Percentiles rank a stretch among this genome's conserved stretches.
These are phyloP conservation scores for Bos javanicus DNA, from an alignment of 2,113 vertebrate species.

Conservation along the genomic window DNA sequence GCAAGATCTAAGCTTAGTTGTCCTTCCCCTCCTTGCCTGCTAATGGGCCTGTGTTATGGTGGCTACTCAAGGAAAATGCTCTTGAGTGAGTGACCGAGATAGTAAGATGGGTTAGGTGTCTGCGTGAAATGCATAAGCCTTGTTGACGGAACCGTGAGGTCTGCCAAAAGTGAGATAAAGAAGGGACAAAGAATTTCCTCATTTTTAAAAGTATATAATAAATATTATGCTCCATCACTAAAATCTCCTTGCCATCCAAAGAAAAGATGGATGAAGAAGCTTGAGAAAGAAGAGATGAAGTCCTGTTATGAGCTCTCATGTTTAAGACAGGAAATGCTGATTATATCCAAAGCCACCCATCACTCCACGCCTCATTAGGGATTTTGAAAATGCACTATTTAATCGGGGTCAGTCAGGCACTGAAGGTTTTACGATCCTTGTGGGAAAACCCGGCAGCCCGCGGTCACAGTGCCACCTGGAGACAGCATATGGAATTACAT, in stretches of 20 bases:
- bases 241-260: neutral
- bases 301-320: neutral
- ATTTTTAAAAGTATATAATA: neutral
- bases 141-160: neutral
- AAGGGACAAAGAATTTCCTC: neutral
- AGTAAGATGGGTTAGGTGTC: neutral
- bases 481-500: neutral
- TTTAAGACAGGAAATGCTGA: neutral
- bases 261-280: neutral
- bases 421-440: neutral
- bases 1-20: too few species aligned
- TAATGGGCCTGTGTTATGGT: neutral
- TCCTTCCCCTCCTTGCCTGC: neutral
- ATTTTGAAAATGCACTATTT: neutral
- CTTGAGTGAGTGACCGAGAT: neutral
- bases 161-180: neutral
- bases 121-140: neutral
- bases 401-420: neutral
- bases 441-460: neutral
- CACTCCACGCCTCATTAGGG: neutral
- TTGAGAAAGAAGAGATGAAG: neutral
- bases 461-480: slow-evolving; percentile 46
- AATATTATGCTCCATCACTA: neutral
- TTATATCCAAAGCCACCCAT: neutral
- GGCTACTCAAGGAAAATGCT: neutral